Conservation (phyloP, 2,797 vertebrate species). For the Spinus pinus region DNA sequence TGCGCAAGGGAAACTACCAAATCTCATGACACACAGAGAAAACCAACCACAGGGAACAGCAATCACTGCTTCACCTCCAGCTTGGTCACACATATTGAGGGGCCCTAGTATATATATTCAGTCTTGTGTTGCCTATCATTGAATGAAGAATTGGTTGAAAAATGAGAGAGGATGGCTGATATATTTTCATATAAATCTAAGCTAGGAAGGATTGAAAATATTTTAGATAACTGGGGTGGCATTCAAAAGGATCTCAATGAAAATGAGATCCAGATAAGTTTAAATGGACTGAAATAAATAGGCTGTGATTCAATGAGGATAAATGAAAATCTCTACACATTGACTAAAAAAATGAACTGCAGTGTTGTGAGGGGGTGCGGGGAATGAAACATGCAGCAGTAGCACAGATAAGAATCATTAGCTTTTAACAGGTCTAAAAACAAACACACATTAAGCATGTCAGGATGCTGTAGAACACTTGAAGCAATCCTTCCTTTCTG, state of each 20-base stretch:
- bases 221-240: not conserved
- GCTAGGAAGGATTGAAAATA: not conserved
- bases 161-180: not conserved
- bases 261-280: not conserved
- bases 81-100: not conserved
- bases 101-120: not conserved
- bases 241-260: not conserved
- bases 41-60: not conserved
- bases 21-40: not conserved
- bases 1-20: not conserved
- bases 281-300: not conserved
- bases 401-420: not conserved
- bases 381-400: not conserved
- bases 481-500: not conserved
- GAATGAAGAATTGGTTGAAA: not conserved
- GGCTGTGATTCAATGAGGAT: not conserved
- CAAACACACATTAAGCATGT: not conserved
- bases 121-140: not conserved
- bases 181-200: not conserved
- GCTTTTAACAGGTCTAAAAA: not conserved
- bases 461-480: not conserved
- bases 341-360: not conserved
- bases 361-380: accelerated
- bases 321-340: not conserved
- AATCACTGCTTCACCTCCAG: accelerated